Base-by-base conservation (phyloP, 2,797 vertebrate genomes). In the Anabacerthia variegaticeps region DNA sequence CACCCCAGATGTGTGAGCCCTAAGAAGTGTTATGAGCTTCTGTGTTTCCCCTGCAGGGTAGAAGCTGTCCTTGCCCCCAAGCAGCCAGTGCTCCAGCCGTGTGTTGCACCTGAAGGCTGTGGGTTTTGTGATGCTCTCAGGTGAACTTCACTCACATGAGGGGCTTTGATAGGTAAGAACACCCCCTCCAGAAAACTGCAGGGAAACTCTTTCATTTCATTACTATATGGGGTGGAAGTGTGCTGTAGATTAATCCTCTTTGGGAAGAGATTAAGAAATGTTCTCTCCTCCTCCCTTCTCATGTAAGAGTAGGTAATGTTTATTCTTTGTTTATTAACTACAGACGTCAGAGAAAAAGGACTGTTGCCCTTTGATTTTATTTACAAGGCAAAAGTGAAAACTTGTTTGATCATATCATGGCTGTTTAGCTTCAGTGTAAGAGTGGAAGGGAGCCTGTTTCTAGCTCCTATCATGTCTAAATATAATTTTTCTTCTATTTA, bases 281-380 rank as follows among this genome's bases (percentile, higher is more conserved):
- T 79, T 94, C 51, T 94, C 48, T 85, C 67, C 37, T 80, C 92
- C 89, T 95, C 87, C 78, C 58, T 88, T 44, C 52, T 55, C 71
- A 14, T 91, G 73, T 88, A 78, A 67, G 81, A 88, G 54, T 90
- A 92, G 94, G 80, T 89, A 66, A 85, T 74, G 92, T 90, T 95
- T 93, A 79, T 96, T 97, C 75, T 96, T 95, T 94, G 73, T 96
- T 92, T 91, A 89, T 94, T 96, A 96, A 89, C 95, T 94, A 88
- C 96, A 95, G 93, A 89, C 91, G 88, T 93, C 88, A 90, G 94
- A 97, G 95, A 96, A 79, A 91, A 95, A 89, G 78, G 80, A 88
- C 77, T 94, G 85, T 89, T 97, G 92, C 91, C 96, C 83, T 96
- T 95, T 95, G 93, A 95, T 92, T 95, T 74, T 93, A 92, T 96